Evolutionary conservation across 2,888 invertebrate species (phyloP).

Genomic region (Helicoverpa assulta): DNA sequence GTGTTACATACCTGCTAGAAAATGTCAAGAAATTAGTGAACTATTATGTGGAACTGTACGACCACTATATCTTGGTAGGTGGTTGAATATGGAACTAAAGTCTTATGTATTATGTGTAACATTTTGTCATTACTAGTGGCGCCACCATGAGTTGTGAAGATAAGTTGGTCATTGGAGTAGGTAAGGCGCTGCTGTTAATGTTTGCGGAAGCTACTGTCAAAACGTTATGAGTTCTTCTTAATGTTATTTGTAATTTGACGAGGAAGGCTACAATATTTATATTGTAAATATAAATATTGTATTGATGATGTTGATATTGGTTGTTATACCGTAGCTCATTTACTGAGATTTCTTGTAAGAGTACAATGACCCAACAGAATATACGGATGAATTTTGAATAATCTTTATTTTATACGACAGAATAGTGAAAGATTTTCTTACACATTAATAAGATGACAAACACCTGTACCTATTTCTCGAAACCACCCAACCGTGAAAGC

Average conservation of each 20-base stretch:
- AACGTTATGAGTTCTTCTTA: conserved; percentile 40
- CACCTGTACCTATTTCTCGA: conserved; percentile 20
- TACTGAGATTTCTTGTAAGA: no score
- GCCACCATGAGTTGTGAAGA: conserved; percentile 8
- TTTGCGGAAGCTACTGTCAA: conserved; percentile 47
- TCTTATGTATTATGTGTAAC: neutral
- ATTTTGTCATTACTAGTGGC: conserved; percentile 10
- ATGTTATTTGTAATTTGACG: conserved; percentile 32
- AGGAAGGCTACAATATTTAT: conserved; percentile 32
- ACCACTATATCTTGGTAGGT: conserved; percentile 4
- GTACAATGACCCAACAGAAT: no score
- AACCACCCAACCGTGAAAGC: conserved; percentile 29
- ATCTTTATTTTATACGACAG: neutral
- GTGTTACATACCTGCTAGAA: conserved; percentile 37
- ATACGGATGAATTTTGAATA: no score
- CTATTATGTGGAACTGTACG: conserved; percentile 20
- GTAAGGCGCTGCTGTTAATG: conserved; percentile 41
- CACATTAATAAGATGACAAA: conserved; percentile 32
- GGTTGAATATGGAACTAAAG: neutral
- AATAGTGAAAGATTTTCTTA: conserved; percentile 10
- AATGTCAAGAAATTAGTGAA: conserved; percentile 55
- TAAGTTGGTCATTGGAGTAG: conserved; percentile 16
- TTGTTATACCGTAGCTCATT: no score
- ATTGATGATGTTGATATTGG: conserved; percentile 12
- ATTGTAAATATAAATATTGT: conserved; percentile 22